Evolutionary conservation across 2,888 invertebrate genomes (phyloP).

Genomic region (Clitarchus hookeri): DNA sequence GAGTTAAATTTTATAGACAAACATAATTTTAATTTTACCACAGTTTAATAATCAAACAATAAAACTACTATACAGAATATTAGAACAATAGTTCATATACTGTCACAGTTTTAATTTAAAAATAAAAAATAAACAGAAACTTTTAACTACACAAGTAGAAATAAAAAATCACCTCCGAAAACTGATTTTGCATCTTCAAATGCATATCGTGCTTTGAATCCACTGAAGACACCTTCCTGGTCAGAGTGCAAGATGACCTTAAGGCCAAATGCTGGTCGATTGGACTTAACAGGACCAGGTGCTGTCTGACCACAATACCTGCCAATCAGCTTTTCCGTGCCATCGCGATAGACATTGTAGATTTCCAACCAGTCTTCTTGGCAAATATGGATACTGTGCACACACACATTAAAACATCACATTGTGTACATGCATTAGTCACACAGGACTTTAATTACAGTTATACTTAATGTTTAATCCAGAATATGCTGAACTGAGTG

Average conservation of each 20-base stretch:
- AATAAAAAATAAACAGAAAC: neutral
- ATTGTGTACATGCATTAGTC: neutral
- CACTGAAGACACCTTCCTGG: conserved; percentile 84
- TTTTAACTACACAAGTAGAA: neutral
- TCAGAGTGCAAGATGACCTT: conserved; percentile 90
- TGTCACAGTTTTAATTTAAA: neutral
- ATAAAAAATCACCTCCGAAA: conserved; percentile 65
- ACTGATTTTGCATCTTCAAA: conserved; percentile 89
- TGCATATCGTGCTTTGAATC: conserved; percentile 94
- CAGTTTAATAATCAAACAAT: no score
- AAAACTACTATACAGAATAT: no score
- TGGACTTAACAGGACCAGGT: conserved; percentile 94
- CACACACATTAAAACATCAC: neutral
- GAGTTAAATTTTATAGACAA: no score
- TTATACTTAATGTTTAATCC: no score
- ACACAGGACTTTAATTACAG: no score
- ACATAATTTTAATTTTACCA: no score
- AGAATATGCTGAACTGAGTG: no score
- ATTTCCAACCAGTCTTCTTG: conserved; percentile 94
- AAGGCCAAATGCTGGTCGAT: conserved; percentile 83
- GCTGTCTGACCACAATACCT: conserved; percentile 90
- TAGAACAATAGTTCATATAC: no score
- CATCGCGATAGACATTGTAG: conserved; percentile 85
- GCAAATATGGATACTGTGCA: conserved; percentile 73
- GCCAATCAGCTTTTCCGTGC: conserved; percentile 81